Conservation (phyloP, 2,113 vertebrate species). For the Mesocricetus auratus region DNA sequence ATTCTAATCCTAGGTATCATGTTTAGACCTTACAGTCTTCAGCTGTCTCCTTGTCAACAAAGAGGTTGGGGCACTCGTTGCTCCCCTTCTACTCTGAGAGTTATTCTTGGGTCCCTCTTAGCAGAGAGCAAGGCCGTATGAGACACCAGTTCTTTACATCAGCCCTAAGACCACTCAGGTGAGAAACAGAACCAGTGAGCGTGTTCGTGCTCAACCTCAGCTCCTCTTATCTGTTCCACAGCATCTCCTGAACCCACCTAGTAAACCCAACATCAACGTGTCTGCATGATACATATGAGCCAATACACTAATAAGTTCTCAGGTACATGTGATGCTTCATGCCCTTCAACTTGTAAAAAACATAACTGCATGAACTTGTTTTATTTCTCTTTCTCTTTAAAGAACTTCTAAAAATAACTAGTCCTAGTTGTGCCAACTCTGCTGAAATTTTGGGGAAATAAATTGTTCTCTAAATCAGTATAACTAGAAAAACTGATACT, state of each 20-base stretch:
- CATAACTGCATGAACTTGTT: not conserved
- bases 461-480: constrained; percentile 30
- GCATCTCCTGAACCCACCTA: not conserved
- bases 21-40: constrained; percentile 14
- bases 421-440: not conserved
- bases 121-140: not conserved
- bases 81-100: constrained; percentile 1
- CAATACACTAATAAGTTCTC: not conserved
- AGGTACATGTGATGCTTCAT: not conserved
- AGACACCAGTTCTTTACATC: not conserved
- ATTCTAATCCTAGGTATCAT: not conserved
- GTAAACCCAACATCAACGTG: not conserved
- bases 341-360: constrained; percentile 38
- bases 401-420: constrained; percentile 22
- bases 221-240: not conserved
- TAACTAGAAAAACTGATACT: not conserved
- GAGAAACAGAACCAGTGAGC: not conserved
- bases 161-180: not conserved
- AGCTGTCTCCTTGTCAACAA: constrained; percentile 62
- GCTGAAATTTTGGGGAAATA: constrained; percentile 33
- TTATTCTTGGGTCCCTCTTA: not conserved
- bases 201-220: not conserved
- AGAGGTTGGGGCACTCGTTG: not conserved
- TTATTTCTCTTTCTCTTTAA: not conserved
- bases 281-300: not conserved